Evolutionary conservation across 2,113 vertebrate genomes (phyloP).

Genomic region (Rhipidura dahli): DNA sequence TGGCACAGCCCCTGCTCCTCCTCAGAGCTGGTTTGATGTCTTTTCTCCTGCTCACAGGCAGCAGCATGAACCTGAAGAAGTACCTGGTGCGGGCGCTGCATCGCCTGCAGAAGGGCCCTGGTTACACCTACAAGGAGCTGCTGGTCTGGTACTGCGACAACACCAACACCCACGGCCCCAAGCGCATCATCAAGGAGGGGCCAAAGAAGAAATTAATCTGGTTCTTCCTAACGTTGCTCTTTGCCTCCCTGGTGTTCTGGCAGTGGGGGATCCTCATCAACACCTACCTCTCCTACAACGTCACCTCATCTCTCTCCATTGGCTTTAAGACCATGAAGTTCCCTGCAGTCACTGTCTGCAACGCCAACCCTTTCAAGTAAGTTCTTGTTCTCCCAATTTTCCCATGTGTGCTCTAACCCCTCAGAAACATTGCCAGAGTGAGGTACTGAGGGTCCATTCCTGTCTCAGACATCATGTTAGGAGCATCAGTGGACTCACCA

Average conservation of each 20-base stretch:
- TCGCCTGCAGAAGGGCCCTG: slow-evolving; percentile 81
- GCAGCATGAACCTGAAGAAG: slow-evolving; percentile 69
- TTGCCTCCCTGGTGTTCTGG: slow-evolving; percentile 78
- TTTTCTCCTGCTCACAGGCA: not conserved
- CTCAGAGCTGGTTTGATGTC: fast-evolving
- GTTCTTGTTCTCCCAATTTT: not conserved
- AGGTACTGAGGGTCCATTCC: fast-evolving
- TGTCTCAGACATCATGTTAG: fast-evolving
- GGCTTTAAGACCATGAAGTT: slow-evolving; percentile 83
- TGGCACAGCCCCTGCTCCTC: not conserved
- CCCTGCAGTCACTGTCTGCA: slow-evolving; percentile 80
- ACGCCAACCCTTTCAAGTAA: slow-evolving; percentile 79
- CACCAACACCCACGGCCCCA: slow-evolving; percentile 83
- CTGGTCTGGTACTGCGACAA: slow-evolving; percentile 84
- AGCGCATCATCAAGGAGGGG: slow-evolving; percentile 81
- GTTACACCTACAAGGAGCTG: slow-evolving; percentile 81
- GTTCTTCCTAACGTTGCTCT: slow-evolving; percentile 78
- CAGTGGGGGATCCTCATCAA: slow-evolving; percentile 79
- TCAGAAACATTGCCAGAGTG: fast-evolving
- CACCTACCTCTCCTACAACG: slow-evolving; percentile 78
- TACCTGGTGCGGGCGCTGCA: slow-evolving; percentile 74
- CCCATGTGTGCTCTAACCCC: not conserved
- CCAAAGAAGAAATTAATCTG: slow-evolving; percentile 81
- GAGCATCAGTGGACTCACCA: not conserved
- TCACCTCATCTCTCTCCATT: slow-evolving; percentile 74